Evolutionary conservation across 2,888 invertebrate genomes (phyloP).

Genomic region (Philopedon plagiatum): DNA sequence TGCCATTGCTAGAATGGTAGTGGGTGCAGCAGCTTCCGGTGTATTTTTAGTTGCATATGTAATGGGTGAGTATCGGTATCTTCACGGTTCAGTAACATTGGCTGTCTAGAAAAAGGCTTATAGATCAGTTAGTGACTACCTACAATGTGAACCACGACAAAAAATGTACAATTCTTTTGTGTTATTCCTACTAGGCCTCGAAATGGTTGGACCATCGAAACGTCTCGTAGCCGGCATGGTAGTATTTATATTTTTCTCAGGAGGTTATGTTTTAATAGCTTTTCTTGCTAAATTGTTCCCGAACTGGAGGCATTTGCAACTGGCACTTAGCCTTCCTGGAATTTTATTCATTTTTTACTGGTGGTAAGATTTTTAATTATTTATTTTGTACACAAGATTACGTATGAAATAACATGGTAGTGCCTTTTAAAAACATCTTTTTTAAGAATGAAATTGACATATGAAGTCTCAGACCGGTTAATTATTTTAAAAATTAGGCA

Average conservation of each 20-base stretch:
- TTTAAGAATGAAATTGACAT: neutral
- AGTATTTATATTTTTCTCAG: constrained; percentile 50
- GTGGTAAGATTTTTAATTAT: constrained; percentile 43
- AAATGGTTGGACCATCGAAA: constrained; percentile 50
- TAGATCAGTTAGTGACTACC: too few species aligned
- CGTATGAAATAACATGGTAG: constrained; percentile 15
- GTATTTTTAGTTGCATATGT: constrained; percentile 50
- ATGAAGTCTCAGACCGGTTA: too few species aligned
- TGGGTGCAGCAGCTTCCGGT: constrained; percentile 47
- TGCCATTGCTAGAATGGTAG: constrained; percentile 42
- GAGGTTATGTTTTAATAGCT: constrained; percentile 48
- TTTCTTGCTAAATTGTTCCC: constrained; percentile 39
- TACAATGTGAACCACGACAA: too few species aligned
- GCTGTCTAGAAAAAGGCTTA: too few species aligned
- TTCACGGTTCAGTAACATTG: too few species aligned
- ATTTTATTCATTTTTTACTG: constrained; percentile 49
- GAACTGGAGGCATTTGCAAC: constrained; percentile 47
- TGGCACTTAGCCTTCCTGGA: constrained; percentile 47
- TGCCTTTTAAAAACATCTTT: neutral
- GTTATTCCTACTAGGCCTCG: constrained; percentile 34
- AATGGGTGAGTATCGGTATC: constrained; percentile 39
- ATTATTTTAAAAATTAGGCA: too few species aligned
- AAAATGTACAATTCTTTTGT: neutral
- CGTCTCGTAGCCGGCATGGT: constrained; percentile 48
- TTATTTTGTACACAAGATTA: neutral